Base-by-base conservation (phyloP, 2,888 invertebrate genomes). In the Blastobasis adustella region DNA sequence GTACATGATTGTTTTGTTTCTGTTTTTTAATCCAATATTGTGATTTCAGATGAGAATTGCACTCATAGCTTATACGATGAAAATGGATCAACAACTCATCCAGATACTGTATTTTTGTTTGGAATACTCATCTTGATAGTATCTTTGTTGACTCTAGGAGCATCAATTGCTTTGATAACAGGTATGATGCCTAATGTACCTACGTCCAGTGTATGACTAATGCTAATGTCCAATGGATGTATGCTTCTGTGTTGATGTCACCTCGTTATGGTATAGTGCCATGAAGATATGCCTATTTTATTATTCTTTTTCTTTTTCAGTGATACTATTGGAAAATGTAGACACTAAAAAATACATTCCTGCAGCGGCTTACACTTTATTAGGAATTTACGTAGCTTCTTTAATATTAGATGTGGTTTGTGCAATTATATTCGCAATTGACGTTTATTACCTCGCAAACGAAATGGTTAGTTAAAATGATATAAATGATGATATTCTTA, bases 61-160 rank as follows among this genome's bases (percentile, higher is more conserved):
- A n/a, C n/a, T 0, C 44, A 60, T 37, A 49, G 65, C 0, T 9
- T 23, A 23, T 2, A 23, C 23, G 23, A 23, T 64, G 10, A 4
- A 45, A 0, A 8, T 55, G 9, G 53, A 55, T 0, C 55, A 54
- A 5, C 78, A 1, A 79, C 74, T 5, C 56, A 59, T 6, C 62
- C 76, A 0, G 54, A 71, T 2, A 68, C 76, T 5, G 69, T 82
- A 5, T 78, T 73, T 46, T 58, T 76, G 7, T 52, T 82, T 5
- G 54, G 66, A 6, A 47, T 65, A 1, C 49, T 76, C 1, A 74
- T 64, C 2, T 56, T 82, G 39, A 49, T 56, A 7, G 58, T 69
- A 7, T 68, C 77, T 0, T 49, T 65, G 1, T 52, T 74, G 6
- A 67, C 66, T 48, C 51, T 74, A 4, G 51, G 62, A 3, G 52